A percentile compares a stretch with the other conserved stretches of the same genome.
Conservation (phyloP, 2,113 vertebrate genomes). For the Salvator merianae region DNA sequence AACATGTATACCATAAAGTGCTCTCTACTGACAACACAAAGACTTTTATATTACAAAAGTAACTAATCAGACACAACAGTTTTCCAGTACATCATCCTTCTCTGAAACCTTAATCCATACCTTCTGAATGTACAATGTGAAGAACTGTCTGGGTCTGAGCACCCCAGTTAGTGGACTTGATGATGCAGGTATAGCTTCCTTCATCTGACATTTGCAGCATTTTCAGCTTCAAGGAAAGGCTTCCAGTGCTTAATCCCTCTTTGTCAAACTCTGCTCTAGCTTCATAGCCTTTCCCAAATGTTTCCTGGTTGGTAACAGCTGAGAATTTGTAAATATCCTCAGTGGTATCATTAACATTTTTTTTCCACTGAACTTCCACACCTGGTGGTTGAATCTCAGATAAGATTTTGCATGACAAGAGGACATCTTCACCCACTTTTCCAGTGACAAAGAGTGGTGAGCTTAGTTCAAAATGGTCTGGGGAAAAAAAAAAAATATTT, state of each 20-base stretch:
- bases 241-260: neutral
- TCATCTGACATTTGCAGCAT: neutral
- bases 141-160: neutral
- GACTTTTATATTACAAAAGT: too few species aligned
- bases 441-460: neutral
- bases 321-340: neutral
- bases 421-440: neutral
- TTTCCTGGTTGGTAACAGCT: neutral
- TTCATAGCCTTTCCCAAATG: neutral
- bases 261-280: neutral
- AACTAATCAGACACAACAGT: too few species aligned
- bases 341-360: neutral
- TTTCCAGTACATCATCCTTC: too few species aligned
- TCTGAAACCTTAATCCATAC: too few species aligned
- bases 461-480: constrained; percentile 16
- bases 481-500: neutral
- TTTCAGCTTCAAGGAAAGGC: constrained; percentile 19
- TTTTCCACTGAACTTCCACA: constrained; percentile 20
- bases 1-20: too few species aligned
- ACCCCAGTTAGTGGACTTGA: neutral
- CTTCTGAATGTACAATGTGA: neutral
- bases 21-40: too few species aligned
- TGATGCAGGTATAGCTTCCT: constrained; percentile 8
- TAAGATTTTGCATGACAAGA: constrained; percentile 5
- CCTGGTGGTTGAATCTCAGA: neutral